Evolutionary conservation across 2,113 vertebrate genomes (phyloP).

Genomic region (Anarrhichthys ocellatus): DNA sequence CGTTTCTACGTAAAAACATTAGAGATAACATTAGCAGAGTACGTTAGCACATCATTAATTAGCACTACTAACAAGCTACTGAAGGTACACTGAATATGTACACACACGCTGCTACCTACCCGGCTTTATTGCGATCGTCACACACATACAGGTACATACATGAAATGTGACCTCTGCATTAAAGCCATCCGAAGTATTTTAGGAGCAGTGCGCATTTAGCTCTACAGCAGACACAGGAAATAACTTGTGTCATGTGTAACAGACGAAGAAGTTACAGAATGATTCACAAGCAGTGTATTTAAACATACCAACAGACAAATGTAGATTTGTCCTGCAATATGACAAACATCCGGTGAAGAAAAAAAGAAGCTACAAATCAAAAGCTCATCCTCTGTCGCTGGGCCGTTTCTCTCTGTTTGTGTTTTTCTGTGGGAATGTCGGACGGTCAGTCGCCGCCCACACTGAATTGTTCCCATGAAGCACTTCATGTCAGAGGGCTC

Average conservation of each 20-base stretch:
- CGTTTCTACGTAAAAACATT: too few relatives aligned
- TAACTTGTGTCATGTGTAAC: not conserved
- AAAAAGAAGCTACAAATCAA: not conserved
- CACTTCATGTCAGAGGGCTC: slow-evolving; percentile 24
- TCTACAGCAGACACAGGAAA: not conserved
- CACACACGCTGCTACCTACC: too few relatives aligned
- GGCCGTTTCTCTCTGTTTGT: not conserved
- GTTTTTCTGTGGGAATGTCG: not conserved
- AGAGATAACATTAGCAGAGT: too few relatives aligned
- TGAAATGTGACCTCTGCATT: too few relatives aligned
- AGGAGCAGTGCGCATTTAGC: not conserved
- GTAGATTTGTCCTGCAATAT: not conserved
- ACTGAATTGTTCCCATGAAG: slow-evolving; percentile 18
- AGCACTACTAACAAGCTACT: too few relatives aligned
- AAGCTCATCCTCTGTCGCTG: not conserved
- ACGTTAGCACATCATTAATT: too few relatives aligned
- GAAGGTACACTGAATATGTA: too few relatives aligned
- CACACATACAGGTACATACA: too few relatives aligned
- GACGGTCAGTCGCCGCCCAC: slow-evolving; percentile 21
- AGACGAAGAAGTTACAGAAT: not conserved
- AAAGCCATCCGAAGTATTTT: not conserved
- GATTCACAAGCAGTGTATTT: not conserved
- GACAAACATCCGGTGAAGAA: slow-evolving; percentile 10
- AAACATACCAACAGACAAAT: not conserved
- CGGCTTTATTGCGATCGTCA: too few relatives aligned